Evolutionary conservation across 2,888 invertebrate species (phyloP).

Genomic region (Tolmerus cingulatus): DNA sequence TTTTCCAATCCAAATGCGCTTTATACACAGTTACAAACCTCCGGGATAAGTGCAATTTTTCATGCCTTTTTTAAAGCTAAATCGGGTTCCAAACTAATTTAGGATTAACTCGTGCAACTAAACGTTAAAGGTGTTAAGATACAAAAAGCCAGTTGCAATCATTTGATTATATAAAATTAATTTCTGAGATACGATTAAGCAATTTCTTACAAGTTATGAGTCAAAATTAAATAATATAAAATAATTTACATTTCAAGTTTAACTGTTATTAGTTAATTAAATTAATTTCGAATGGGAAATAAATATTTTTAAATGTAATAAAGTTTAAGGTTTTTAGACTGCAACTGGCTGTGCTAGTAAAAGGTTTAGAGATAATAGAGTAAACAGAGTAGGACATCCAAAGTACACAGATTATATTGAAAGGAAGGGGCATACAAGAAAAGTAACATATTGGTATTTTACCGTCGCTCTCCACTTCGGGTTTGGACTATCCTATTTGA

Average conservation of each 20-base stretch:
- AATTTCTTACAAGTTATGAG: background rate
- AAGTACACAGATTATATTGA: background rate
- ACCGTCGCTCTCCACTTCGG: conserved; percentile 64
- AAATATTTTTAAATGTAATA: background rate
- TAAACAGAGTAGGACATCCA: background rate
- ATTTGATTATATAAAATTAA: background rate
- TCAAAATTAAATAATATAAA: background rate
- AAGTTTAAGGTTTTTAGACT: background rate
- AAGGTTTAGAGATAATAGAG: background rate
- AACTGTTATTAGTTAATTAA: no score
- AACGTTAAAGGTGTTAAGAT: background rate
- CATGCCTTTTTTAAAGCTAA: background rate
- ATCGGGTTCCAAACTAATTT: background rate
- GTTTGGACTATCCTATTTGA: conserved; percentile 61
- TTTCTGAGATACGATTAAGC: background rate
- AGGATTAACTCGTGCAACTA: background rate
- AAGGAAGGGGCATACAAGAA: background rate
- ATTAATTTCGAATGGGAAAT: no score
- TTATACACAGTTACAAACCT: background rate
- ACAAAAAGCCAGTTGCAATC: background rate
- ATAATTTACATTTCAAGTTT: background rate
- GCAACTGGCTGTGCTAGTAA: background rate
- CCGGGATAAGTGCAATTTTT: background rate
- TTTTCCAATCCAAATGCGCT: background rate
- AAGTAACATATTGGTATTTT: conserved; percentile 49